phyloP scores from a whole-genome alignment of 2,888 invertebrate genomes.

The Nymphalis polychloros region DNA sequence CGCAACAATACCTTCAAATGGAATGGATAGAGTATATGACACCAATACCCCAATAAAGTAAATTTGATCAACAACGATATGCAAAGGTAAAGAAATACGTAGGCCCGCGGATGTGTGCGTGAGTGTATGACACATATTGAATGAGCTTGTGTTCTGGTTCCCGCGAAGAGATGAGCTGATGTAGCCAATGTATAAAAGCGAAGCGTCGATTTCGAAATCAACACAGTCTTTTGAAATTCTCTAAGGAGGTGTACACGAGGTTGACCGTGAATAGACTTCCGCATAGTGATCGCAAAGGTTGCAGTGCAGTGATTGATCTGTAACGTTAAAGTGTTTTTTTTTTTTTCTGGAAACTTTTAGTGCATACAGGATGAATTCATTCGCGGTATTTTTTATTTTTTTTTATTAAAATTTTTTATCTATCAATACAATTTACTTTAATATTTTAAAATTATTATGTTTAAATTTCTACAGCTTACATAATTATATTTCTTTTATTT shows the following conservation, averaged over 20 bases:
- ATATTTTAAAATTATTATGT: not conserved
- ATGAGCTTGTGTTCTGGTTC: constrained; percentile 48
- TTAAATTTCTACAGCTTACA: too few relatives aligned
- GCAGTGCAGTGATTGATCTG: constrained; percentile 62
- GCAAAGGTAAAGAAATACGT: constrained; percentile 65
- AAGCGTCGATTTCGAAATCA: constrained; percentile 78
- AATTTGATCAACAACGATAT: constrained; percentile 62
- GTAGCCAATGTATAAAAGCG: constrained; percentile 80
- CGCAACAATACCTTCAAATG: constrained; percentile 17
- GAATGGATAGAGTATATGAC: constrained; percentile 47
- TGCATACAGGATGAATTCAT: constrained; percentile 66
- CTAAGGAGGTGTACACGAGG: constrained; percentile 71
- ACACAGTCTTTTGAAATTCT: constrained; percentile 77
- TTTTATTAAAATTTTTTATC: constrained; percentile 8
- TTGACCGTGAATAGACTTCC: constrained; percentile 64
- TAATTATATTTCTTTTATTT: constrained; percentile 14
- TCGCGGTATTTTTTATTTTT: constrained; percentile 53
- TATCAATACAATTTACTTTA: too few relatives aligned
- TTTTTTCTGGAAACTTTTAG: constrained; percentile 43
- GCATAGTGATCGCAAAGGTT: constrained; percentile 60
- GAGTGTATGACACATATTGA: constrained; percentile 38
- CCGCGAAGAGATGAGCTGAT: constrained; percentile 71
- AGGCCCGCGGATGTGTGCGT: constrained; percentile 50
- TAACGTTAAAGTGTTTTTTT: constrained; percentile 48
- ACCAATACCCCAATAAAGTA: constrained; percentile 69